A percentile compares a stretch with the other conserved stretches of the same genome.
Conservation (phyloP, 2,888 invertebrate genomes). For the Cataglyphis livida region DNA sequence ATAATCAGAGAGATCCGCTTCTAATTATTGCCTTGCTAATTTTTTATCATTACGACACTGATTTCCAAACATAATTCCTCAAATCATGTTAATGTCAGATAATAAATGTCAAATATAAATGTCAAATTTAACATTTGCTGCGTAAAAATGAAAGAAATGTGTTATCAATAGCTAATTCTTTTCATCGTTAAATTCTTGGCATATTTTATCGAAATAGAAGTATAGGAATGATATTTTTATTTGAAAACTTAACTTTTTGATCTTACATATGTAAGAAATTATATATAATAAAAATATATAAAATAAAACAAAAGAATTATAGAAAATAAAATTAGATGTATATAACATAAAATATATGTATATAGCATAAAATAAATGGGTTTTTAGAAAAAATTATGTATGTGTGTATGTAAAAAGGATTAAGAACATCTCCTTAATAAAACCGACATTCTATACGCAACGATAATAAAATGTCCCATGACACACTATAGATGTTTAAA, state of each 20-base stretch:
- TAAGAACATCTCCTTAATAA: background rate
- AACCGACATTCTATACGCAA: background rate
- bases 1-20: constrained; percentile 23
- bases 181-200: background rate
- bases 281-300: background rate
- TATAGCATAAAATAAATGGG: too few species aligned
- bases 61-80: constrained; percentile 12
- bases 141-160: background rate
- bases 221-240: background rate
- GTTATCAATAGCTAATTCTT: background rate
- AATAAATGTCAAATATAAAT: background rate
- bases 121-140: background rate
- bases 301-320: too few species aligned
- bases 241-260: background rate
- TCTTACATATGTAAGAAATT: background rate
- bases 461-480: background rate
- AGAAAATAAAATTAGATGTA: background rate
- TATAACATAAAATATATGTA: background rate
- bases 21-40: constrained; percentile 38
- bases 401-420: background rate
- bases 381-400: background rate
- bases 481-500: background rate
- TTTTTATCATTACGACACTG: background rate
- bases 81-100: background rate
- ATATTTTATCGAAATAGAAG: background rate